Evolutionary conservation across 2,888 invertebrate genomes (phyloP), one percentile per base, ranked within the genome.

Genomic region (Lasioglossum morio): DNA sequence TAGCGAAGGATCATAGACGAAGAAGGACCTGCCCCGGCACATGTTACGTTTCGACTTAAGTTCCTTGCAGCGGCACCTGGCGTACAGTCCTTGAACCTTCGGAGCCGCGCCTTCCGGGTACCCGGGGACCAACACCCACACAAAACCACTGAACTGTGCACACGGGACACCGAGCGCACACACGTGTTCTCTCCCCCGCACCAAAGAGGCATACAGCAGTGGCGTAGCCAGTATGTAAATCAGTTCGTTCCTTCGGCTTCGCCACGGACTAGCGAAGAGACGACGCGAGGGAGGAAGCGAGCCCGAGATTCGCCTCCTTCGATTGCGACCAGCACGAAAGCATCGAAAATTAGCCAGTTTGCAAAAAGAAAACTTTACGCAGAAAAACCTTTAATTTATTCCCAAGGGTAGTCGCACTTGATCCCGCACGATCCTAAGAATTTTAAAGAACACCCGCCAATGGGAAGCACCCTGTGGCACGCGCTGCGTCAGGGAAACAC

Each of bases 211-310:
- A 69, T 87, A 79, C 84, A 79, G 88, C 93, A 94, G 91, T 92
- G 93, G 94, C 93, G 92, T 91, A 93, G 92, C 93, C 89, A 91
- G 94, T 94, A 94, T 94, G 93, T 93, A 94, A 94, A 94, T 94
- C 93, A 93, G 91, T 91, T 84, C 88, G 90, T 89, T 88, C 84
- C 85, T 90, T 84, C 86, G 77, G 80, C 80, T 87, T 88, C 69
- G 83, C 82, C 81, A 85, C 83, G 83, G 77, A 84, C 79, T 48
- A 80, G 89, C 84, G 77, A 63, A 19, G 76, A 63, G 77, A 70
- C 73, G 79, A 79, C 74, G 74, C 72, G 82, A 81, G 82, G 79
- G 84, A 83, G 90, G 85, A 86, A 73, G 70, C 72, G 63, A 80
- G 79, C 80, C 81, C 73, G 77, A 78, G 90, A 85, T 81, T 83